Conservation (phyloP, 2,888 invertebrate genomes). For the Chirona hameri region DNA sequence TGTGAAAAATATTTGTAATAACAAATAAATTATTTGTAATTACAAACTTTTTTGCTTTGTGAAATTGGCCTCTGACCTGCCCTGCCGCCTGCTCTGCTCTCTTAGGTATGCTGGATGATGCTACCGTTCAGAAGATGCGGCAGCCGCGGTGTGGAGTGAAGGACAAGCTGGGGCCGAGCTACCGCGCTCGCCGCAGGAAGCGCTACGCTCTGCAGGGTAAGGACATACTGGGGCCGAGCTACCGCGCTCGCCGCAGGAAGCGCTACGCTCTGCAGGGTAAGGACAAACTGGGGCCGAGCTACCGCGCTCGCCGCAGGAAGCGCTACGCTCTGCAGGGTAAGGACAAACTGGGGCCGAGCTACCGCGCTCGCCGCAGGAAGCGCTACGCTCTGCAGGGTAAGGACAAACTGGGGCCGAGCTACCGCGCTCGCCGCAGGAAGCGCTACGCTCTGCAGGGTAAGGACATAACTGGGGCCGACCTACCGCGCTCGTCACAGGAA, state of each 20-base stretch:
- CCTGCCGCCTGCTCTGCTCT: neutral
- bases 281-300: too few relatives aligned
- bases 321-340: constrained; percentile 49
- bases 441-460: constrained; percentile 49
- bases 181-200: constrained; percentile 44
- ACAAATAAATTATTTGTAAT: too few relatives aligned
- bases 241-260: constrained; percentile 44
- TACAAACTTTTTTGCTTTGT: too few relatives aligned
- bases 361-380: constrained; percentile 44
- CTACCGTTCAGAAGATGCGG: constrained; percentile 47
- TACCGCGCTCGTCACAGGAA: too few relatives aligned
- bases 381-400: constrained; percentile 49
- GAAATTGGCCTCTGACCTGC: too few relatives aligned
- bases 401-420: too few relatives aligned
- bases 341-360: too few relatives aligned
- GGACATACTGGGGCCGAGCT: too few relatives aligned
- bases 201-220: constrained; percentile 49
- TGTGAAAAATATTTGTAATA: too few relatives aligned
- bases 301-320: constrained; percentile 44
- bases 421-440: constrained; percentile 44
- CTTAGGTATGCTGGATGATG: constrained; percentile 42
- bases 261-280: constrained; percentile 49
- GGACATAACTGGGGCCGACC: too few relatives aligned
- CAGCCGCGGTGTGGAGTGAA: constrained; percentile 48
- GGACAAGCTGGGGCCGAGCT: constrained; percentile 45